These are phyloP conservation scores for Rhinophrynus dorsalis DNA, from an alignment of 2,797 vertebrate genomes.

Conservation along the genomic window DNA sequence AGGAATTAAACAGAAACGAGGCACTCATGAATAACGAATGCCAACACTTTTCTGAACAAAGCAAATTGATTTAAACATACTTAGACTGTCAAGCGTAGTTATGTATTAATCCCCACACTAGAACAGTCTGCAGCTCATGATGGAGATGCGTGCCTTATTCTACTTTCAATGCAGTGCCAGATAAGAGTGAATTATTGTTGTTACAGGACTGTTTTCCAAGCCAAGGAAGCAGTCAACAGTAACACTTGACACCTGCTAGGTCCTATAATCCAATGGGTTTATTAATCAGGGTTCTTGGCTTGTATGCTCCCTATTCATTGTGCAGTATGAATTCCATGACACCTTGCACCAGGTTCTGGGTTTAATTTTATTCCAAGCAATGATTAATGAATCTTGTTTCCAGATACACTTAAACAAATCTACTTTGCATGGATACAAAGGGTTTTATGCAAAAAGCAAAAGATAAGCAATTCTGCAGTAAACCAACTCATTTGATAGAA, in stretches of 20 bases:
- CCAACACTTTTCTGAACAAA: constrained; percentile 5
- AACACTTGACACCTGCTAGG: neutral
- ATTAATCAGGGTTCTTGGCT: neutral
- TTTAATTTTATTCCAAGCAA: too few species aligned
- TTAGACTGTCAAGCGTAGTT: neutral
- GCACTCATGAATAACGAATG: constrained; percentile 3
- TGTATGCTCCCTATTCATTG: too few species aligned
- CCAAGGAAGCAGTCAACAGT: neutral
- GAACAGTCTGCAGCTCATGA: neutral
- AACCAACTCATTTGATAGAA: too few species aligned
- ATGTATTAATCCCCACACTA: constrained; percentile 7
- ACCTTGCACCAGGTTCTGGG: too few species aligned
- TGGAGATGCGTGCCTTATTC: neutral
- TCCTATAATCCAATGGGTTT: neutral
- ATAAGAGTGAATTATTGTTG: neutral
- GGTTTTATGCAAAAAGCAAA: too few species aligned
- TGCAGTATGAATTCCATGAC: too few species aligned
- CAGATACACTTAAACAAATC: too few species aligned
- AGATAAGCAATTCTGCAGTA: too few species aligned
- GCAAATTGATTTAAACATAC: constrained; percentile 11
- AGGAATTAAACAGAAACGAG: neutral
- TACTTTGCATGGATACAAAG: too few species aligned
- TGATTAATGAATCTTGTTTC: too few species aligned
- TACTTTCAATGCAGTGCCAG: neutral
- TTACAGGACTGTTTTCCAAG: neutral